These are phyloP conservation scores for Sebastes miniatus DNA, from an alignment of 2,797 vertebrate genomes.

Conservation along the genomic window DNA sequence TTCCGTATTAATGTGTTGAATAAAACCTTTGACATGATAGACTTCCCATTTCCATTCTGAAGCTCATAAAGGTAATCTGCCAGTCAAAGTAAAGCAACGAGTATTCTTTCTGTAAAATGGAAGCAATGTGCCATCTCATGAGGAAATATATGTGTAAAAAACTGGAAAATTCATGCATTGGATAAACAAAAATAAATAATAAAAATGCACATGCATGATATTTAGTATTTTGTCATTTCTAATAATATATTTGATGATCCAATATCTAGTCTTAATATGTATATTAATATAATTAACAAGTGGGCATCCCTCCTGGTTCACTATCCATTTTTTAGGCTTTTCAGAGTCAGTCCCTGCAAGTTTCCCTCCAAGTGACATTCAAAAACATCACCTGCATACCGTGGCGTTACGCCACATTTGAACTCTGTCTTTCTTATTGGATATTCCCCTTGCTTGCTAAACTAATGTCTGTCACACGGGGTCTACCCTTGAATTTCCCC, in stretches of 20 bases:
- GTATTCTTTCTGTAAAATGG: neutral
- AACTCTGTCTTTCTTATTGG: neutral
- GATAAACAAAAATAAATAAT: neutral
- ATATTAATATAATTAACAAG: neutral
- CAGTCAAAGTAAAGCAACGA: slow-evolving; percentile 29
- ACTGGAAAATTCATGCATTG: neutral
- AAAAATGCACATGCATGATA: neutral
- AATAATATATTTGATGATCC: neutral
- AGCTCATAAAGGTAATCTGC: slow-evolving; percentile 9
- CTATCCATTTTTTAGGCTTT: slow-evolving; percentile 7
- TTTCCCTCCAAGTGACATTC: slow-evolving; percentile 9
- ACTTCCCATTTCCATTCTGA: slow-evolving; percentile 33
- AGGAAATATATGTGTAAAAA: neutral
- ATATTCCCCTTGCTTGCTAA: neutral
- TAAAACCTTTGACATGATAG: slow-evolving; percentile 42
- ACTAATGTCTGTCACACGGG: neutral
- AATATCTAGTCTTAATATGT: neutral
- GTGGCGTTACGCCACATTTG: neutral
- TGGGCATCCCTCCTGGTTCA: slow-evolving; percentile 2
- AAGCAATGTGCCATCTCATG: neutral
- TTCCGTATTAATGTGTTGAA: slow-evolving; percentile 54
- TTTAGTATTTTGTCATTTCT: neutral
- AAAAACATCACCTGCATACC: neutral
- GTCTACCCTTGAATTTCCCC: neutral
- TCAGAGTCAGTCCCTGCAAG: neutral